A percentile compares a stretch with the other conserved stretches of the same genome.
These are phyloP conservation scores for Cyprinodon brontotheroides DNA, from an alignment of 2,113 vertebrate species.

Conservation along the genomic window DNA sequence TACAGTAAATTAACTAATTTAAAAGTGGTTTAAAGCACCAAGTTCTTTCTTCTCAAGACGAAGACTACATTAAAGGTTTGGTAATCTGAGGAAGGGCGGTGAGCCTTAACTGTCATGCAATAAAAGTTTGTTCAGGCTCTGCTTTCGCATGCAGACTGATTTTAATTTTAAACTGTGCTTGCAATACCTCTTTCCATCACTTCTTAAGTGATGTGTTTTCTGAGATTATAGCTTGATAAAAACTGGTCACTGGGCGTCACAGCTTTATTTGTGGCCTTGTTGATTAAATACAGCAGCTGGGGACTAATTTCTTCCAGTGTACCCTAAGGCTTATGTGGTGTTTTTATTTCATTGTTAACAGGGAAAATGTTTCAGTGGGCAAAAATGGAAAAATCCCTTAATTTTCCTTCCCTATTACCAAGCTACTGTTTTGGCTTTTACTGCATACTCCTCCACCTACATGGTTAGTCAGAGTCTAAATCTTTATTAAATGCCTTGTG, in stretches of 20 bases:
- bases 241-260: constrained; percentile 24
- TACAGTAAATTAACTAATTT: not conserved
- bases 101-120: too few species aligned
- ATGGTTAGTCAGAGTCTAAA: constrained; percentile 25
- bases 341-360: constrained; percentile 61
- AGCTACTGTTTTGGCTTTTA: constrained; percentile 73
- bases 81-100: not conserved
- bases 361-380: constrained; percentile 46
- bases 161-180: not conserved
- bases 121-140: not conserved
- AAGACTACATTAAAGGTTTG: not conserved
- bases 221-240: constrained; percentile 15
- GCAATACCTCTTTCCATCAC: constrained; percentile 6
- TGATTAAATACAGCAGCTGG: constrained; percentile 48
- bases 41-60: not conserved
- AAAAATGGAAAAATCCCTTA: constrained; percentile 62
- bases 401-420: constrained; percentile 36
- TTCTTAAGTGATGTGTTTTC: constrained; percentile 39
- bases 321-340: constrained; percentile 38
- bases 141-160: not conserved
- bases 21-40: too few species aligned
- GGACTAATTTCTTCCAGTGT: constrained; percentile 64
- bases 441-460: constrained; percentile 22
- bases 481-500: constrained; percentile 44
- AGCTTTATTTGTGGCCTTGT: constrained; percentile 43